Conservation (phyloP, 2,797 vertebrate genomes). For the Coccyzus lansbergi region DNA sequence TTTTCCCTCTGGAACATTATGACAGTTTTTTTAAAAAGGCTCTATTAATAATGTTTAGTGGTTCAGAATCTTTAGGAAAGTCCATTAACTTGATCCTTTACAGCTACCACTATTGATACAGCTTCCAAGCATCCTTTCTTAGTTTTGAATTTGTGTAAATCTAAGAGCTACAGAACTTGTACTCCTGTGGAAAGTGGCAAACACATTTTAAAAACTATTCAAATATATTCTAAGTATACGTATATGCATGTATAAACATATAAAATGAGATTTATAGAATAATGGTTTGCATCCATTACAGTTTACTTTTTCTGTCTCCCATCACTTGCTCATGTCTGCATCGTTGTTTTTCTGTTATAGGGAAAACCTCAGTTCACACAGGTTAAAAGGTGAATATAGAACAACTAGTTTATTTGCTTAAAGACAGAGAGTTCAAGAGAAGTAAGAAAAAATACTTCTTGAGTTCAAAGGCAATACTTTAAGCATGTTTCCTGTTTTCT, state of each 20-base stretch:
- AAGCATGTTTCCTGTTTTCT: neutral
- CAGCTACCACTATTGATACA: neutral
- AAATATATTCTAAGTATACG: neutral
- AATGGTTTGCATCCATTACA: neutral
- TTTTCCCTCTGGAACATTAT: neutral
- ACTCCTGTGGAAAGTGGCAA: neutral
- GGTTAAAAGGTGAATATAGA: neutral
- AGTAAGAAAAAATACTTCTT: neutral
- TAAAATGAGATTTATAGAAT: neutral
- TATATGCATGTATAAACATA: neutral
- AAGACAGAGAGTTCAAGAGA: neutral
- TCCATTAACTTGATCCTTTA: neutral
- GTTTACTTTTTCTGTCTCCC: neutral
- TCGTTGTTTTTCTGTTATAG: neutral
- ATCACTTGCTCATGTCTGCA: neutral
- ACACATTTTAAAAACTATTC: neutral
- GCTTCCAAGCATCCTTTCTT: neutral
- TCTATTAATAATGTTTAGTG: neutral
- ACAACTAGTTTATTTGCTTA: neutral
- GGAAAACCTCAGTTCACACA: neutral
- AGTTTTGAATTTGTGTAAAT: neutral
- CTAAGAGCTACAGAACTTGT: neutral
- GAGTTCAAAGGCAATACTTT: neutral
- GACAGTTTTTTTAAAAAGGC: neutral
- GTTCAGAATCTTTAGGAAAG: constrained; percentile 10